Base-by-base conservation (phyloP, 2,113 vertebrate species). In the Engraulis encrasicolus region DNA sequence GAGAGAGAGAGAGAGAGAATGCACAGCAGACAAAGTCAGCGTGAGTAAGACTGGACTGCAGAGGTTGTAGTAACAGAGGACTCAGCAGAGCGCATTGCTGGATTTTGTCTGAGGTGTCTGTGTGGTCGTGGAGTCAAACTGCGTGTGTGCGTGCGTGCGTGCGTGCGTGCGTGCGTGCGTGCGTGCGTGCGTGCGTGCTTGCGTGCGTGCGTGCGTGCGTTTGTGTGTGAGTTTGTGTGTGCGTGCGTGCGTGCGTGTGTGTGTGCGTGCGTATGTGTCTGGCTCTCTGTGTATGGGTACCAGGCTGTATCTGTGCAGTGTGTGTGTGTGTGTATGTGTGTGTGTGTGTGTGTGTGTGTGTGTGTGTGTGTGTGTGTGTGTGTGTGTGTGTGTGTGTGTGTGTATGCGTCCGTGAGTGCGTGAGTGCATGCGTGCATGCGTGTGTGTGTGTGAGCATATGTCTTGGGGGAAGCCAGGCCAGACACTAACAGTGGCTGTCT, bases 71-170 rank as follows among this genome's bases (percentile, higher is more conserved):
- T 15, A 74, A 74, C 66, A 18, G 66, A 19, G 27, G 27, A 31
- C 27, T 34, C 27, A 36, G 66, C 12, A 31, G 14, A 4, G 18
- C 15, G 12, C 31, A 17, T 3, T 74, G 34, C 66, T 34, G 66
- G 66, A 27, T 3, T 74, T 74, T 74, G 66, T 74, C 66, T 34
- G 12, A 31, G n/a, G n/a, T 82, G 18, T 82, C 20, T 48, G 38
- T 31, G 81, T 31, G 79, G 87, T 91, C 89, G 58, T 85, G 89
- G 91, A 90, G 89, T 91, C 85, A 79, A 3, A 3, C 81, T 81
- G 78, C 27, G 66, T 85, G 82, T 88, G 87, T 87, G 79, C 61
- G 84, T 61, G 82, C 23, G 40, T 45, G 40, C 9, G 40, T 45
- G 40, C 9, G 40, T 45, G 40, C 9, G 40, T 45, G 40, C 9